Conservation (phyloP, 1,140 invertebrate species). For the Drosophila dunni region DNA sequence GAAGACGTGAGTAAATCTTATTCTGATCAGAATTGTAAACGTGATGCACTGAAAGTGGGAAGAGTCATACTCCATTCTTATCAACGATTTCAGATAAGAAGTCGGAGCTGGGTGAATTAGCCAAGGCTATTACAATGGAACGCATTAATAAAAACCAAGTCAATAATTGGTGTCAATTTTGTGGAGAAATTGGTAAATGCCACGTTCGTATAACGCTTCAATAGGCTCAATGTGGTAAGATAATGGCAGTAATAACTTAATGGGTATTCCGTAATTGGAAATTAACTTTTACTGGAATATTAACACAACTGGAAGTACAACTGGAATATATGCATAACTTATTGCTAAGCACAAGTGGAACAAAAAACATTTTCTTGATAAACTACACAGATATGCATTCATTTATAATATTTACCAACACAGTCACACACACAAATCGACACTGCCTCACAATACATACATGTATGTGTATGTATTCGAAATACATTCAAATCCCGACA, state of each 20-base stretch:
- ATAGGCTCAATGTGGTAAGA: conserved; percentile 21
- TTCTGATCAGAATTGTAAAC: conserved; percentile 52
- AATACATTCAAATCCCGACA: conserved; percentile 45
- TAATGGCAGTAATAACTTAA: conserved; percentile 56
- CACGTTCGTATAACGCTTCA: conserved; percentile 13
- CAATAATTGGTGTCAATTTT: conserved; percentile 16
- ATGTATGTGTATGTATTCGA: conserved; percentile 4
- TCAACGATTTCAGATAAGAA: conserved; percentile 55
- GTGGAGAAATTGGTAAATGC: conserved; percentile 21
- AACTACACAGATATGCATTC: conserved; percentile 18
- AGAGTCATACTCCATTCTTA: conserved; percentile 52
- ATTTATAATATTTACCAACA: not conserved
- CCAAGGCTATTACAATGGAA: not conserved
- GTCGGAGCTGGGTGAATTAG: not conserved
- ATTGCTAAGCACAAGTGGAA: conserved; percentile 44
- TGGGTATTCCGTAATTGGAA: conserved; percentile 30
- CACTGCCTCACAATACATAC: not conserved
- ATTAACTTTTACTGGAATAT: conserved; percentile 60
- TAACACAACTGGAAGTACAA: conserved; percentile 32
- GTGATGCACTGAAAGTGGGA: conserved; percentile 45
- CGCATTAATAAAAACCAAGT: not conserved
- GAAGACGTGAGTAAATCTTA: conserved; percentile 2
- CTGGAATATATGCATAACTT: conserved; percentile 54
- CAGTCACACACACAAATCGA: conserved; percentile 1
- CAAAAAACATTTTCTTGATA: conserved; percentile 68